These are phyloP conservation scores for Trachelus iudaicus DNA, from an alignment of 2,888 invertebrate genomes.

Conservation along the genomic window DNA sequence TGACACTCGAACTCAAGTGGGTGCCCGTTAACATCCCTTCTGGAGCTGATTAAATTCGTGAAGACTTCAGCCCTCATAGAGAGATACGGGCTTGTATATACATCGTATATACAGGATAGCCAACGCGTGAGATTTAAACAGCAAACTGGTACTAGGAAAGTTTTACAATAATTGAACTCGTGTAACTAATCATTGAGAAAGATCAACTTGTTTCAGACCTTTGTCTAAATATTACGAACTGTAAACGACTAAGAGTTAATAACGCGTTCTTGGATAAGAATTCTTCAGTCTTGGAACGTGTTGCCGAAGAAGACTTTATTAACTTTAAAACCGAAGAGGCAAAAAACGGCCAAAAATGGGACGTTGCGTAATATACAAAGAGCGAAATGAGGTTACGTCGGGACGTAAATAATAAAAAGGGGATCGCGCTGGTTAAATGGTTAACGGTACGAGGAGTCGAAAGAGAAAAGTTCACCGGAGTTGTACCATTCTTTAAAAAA, in stretches of 20 bases:
- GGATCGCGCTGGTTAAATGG: not conserved
- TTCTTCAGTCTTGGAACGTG: constrained; percentile 12
- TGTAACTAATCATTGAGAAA: too few species aligned
- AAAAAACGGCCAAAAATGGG: constrained; percentile 7
- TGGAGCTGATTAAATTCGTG: constrained; percentile 2
- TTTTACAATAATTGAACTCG: too few species aligned
- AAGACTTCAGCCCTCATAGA: not conserved
- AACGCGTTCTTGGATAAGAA: constrained; percentile 9
- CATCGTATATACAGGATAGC: too few species aligned
- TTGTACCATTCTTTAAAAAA: not conserved
- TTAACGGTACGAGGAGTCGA: not conserved
- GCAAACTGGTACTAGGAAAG: too few species aligned
- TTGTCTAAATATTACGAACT: constrained; percentile 33
- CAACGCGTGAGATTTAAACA: too few species aligned
- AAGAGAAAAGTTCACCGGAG: not conserved
- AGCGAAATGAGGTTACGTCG: not conserved
- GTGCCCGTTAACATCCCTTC: constrained; percentile 1
- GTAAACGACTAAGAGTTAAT: constrained; percentile 7
- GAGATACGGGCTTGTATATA: too few species aligned
- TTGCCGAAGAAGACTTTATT: constrained; percentile 19
- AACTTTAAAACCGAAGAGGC: constrained; percentile 22
- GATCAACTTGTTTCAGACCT: not conserved
- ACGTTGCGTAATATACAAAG: not conserved
- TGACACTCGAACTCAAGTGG: constrained; percentile 8
- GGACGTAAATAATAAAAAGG: not conserved